Percentiles rank a stretch among this genome's conserved stretches.
Evolutionary conservation across 2,797 vertebrate species (phyloP).

Genomic region (Mycteria americana): DNA sequence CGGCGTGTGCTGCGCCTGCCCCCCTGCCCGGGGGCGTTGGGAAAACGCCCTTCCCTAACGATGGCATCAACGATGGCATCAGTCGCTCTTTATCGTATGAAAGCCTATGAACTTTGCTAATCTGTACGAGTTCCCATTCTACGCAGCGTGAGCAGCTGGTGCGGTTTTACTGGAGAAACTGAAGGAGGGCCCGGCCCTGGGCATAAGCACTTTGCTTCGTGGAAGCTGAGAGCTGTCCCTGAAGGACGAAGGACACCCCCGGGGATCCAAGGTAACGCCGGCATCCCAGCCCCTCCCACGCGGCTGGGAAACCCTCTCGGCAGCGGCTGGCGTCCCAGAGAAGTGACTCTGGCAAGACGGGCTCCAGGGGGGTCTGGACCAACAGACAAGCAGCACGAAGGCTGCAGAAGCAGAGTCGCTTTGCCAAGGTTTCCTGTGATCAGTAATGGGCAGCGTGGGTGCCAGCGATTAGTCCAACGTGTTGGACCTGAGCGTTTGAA

Average conservation of each 20-base stretch:
- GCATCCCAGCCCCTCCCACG: background rate
- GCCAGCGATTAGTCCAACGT: too few species aligned
- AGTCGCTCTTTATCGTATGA: too few species aligned
- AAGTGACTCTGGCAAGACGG: background rate
- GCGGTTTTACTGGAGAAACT: background rate
- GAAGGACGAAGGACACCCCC: background rate
- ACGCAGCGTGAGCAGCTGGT: background rate
- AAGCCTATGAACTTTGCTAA: background rate
- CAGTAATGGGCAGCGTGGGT: accelerated
- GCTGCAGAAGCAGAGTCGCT: background rate
- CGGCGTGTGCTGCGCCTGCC: background rate
- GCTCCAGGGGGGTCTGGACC: accelerated
- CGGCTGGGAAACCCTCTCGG: background rate
- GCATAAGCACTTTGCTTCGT: accelerated
- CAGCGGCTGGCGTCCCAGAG: background rate
- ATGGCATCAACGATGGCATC: too few species aligned
- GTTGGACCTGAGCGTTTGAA: background rate
- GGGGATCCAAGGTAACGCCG: too few species aligned
- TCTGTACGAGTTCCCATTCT: too few species aligned
- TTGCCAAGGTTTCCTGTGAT: too few species aligned
- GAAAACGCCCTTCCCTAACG: background rate
- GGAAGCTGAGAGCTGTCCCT: background rate
- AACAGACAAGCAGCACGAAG: background rate
- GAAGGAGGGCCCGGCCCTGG: background rate
- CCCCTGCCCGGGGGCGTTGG: background rate